phyloP scores from a whole-genome alignment of 2,888 invertebrate species.

The Branchipolynoe longqiensis region DNA sequence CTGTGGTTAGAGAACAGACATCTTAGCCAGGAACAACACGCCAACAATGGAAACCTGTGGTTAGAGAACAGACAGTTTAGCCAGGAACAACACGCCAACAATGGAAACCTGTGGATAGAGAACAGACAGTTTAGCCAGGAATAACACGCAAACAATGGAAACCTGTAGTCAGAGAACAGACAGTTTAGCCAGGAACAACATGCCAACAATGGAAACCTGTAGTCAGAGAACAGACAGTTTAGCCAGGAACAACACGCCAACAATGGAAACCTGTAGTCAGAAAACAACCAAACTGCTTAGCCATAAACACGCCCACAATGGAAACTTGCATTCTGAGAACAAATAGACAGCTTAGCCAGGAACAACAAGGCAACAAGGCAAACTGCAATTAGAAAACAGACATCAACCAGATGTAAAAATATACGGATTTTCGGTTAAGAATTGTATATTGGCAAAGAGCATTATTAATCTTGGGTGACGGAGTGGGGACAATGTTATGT shows the following conservation, averaged over 20 bases:
- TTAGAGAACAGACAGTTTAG: constrained; percentile 88
- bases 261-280: constrained; percentile 96
- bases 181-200: constrained; percentile 93
- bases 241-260: constrained; percentile 83
- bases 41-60: constrained; percentile 79
- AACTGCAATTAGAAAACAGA: too few species aligned
- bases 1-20: constrained; percentile 92
- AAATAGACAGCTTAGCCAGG: constrained; percentile 90
- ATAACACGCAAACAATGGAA: too few species aligned
- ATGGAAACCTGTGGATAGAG: constrained; percentile 75
- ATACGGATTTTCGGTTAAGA: too few species aligned
- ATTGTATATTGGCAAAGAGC: too few species aligned
- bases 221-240: background rate
- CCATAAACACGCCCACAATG: constrained; percentile 87
- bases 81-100: constrained; percentile 88
- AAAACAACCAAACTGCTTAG: constrained; percentile 97
- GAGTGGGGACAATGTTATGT: too few species aligned
- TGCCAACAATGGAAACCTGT: constrained; percentile 82
- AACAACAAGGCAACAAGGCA: constrained; percentile 86
- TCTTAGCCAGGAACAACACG: constrained; percentile 92
- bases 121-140: background rate
- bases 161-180: constrained; percentile 98
- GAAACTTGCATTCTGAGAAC: constrained; percentile 73
- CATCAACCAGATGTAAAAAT: background rate
- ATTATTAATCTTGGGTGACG: too few species aligned